A percentile compares a stretch with the other conserved stretches of the same genome.
Conservation (phyloP, 2,113 vertebrate genomes). For the Semicossyphus pulcher region DNA sequence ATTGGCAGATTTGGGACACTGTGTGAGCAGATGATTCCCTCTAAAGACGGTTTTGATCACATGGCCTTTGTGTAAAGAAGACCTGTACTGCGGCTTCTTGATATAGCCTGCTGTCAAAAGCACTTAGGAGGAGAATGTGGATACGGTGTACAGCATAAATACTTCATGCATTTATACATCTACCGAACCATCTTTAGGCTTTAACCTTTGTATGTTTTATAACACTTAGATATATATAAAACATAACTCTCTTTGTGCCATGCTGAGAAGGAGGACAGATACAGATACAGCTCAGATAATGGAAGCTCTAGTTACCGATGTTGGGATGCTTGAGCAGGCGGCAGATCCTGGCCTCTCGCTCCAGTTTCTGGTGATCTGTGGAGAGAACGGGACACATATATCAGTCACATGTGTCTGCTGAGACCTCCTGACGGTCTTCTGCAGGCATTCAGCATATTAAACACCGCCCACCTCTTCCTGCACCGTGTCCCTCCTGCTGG, state of each 20-base stretch:
- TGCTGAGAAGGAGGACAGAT: neutral
- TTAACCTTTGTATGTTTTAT: neutral
- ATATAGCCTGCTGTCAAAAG: neutral
- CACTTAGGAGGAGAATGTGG: neutral
- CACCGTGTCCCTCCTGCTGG: neutral
- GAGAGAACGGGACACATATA: constrained; percentile 6
- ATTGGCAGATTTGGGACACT: no score
- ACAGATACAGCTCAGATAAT: neutral
- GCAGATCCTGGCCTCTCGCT: constrained; percentile 95
- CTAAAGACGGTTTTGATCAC: neutral
- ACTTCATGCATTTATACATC: neutral
- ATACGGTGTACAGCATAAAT: neutral
- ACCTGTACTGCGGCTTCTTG: neutral
- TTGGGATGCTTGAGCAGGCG: constrained; percentile 94
- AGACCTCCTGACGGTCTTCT: neutral
- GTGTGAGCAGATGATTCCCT: neutral
- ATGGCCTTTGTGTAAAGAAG: neutral
- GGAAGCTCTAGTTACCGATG: constrained; percentile 82
- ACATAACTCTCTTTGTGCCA: neutral
- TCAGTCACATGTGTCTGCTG: constrained; percentile 18
- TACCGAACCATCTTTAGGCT: neutral
- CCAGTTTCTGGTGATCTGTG: constrained; percentile 94
- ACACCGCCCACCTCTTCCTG: neutral
- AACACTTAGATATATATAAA: neutral
- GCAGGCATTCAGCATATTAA: neutral